Conservation (phyloP, 1,140 invertebrate genomes). For the Platyscapa corneri region DNA sequence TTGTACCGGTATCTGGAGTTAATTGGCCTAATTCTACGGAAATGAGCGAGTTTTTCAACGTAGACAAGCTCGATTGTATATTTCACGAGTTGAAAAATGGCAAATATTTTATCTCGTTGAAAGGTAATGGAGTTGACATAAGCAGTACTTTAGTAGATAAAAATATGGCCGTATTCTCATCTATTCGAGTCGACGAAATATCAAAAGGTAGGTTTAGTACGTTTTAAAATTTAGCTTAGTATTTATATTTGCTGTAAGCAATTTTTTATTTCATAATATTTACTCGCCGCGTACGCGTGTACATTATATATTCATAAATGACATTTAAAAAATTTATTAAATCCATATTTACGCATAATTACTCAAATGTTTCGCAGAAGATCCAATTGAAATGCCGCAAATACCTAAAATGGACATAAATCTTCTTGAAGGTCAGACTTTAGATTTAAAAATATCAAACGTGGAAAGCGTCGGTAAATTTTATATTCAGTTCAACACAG, state of each 20-base stretch:
- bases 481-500: slow-evolving; percentile 68
- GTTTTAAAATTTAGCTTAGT: not conserved
- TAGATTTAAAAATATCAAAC: slow-evolving; percentile 66
- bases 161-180: slow-evolving; percentile 66
- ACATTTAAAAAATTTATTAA: too few species aligned
- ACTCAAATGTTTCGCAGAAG: not conserved
- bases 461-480: slow-evolving; percentile 67
- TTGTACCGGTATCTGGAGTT: slow-evolving; percentile 72
- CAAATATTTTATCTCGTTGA: slow-evolving; percentile 76
- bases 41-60: slow-evolving; percentile 77
- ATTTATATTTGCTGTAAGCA: too few species aligned
- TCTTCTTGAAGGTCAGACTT: slow-evolving; percentile 66
- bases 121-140: slow-evolving; percentile 69
- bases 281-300: not conserved
- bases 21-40: slow-evolving; percentile 74
- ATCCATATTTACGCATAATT: too few species aligned
- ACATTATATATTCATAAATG: not conserved
- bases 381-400: not conserved
- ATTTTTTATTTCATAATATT: not conserved
- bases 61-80: slow-evolving; percentile 75
- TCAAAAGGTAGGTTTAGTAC: slow-evolving; percentile 53
- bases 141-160: slow-evolving; percentile 67
- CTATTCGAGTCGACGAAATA: slow-evolving; percentile 15
- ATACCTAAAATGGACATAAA: slow-evolving; percentile 62
- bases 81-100: slow-evolving; percentile 72